Base-by-base conservation (phyloP, 2,888 invertebrate species). In the Graphium colonna region DNA sequence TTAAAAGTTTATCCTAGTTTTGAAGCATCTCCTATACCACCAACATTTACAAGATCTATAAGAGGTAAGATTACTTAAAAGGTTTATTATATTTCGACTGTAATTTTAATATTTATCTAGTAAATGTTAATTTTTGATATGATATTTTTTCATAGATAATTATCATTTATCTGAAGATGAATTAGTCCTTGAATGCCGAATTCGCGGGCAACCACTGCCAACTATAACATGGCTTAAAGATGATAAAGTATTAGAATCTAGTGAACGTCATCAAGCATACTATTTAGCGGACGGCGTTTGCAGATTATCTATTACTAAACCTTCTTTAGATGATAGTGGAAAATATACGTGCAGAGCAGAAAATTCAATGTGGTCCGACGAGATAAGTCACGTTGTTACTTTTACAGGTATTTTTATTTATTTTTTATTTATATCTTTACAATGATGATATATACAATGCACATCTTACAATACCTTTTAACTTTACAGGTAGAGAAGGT, bases 141-240 rank as follows among this genome's bases (percentile, higher is more conserved):
- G 33, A 17, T 18, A 36, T 55, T 55, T 53, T 53, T 41, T 39
- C 21, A 43, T 80, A 93, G 96, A 96, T 77, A 91, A 90, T 9
- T 96, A 94, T 76, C 93, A 93, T 69, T 86, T 92, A 45, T 90
- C 92, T 38, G 94, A 93, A 68, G 93, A 95, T 74, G 94, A 95
- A 73, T 77, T 96, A 48, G 91, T 93, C 17, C 82, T 96, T 60
- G 96, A 96, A 79, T 96, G 96, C 69, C 92, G 94, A 47, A 93
- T 96, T 42, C 92, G 94, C 54, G 95, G 94, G 16, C 92, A 94
- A 64, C 95, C 95, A 10, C 83, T 91, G 2, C 95, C 96, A 0
- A 91, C 87, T 0, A 92, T 96, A 55, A 92, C 92, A 31, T 97
- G 96, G 96, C 77, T 93, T 59, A 96, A 95, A 73, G 93, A 95